Evolutionary conservation across 2,797 vertebrate species (phyloP), one percentile per base, ranked within the genome.

Genomic region (Melanotaenia pygmaea): DNA sequence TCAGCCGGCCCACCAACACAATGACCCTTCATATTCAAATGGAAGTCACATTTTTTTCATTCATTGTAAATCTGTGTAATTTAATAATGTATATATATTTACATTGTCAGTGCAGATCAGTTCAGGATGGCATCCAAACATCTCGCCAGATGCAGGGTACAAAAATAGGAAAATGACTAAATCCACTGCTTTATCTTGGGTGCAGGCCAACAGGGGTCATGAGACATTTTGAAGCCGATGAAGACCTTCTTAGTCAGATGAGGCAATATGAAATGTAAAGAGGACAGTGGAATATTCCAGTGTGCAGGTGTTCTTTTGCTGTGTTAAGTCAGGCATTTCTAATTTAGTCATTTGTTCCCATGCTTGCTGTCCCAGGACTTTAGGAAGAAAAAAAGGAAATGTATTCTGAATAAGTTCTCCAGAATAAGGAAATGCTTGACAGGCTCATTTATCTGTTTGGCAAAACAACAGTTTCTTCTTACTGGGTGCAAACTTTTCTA

Each of bases 121-220:
- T 67, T 82, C 45, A 68, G 61, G 68, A 65, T 22, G 53, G 75
- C 64, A 61, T 79, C 77, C 72, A 6, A 80, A 70, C 67, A 60
- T 81, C 72, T 84, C 60, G 34, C 81, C 79, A 80, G 76, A 67
- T 87, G 84, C 83, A 74, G 73, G 70, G 68, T 92, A 89, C 76
- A 92, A 91, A 92, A 92, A 85, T 89, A 91, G 80, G 81, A 86
- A 88, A 85, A 83, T 67, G 76, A 85, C 80, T 83, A 77, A 86
- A 69, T 71, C 71, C 70, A 75, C 66, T 70, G 66, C 79, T 68
- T 75, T 45, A 62, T 87, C 72, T 66, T n/a, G 77, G 80, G 81
- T 77, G 75, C 72, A 71, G 83, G 72, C 79, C 78, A 64, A 76
- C 61, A 56, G 38, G 51, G 73, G 86, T 86, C 78, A 65, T 24